Evolutionary conservation across 2,888 invertebrate genomes (phyloP).

Genomic region (Nomada goodeniana): DNA sequence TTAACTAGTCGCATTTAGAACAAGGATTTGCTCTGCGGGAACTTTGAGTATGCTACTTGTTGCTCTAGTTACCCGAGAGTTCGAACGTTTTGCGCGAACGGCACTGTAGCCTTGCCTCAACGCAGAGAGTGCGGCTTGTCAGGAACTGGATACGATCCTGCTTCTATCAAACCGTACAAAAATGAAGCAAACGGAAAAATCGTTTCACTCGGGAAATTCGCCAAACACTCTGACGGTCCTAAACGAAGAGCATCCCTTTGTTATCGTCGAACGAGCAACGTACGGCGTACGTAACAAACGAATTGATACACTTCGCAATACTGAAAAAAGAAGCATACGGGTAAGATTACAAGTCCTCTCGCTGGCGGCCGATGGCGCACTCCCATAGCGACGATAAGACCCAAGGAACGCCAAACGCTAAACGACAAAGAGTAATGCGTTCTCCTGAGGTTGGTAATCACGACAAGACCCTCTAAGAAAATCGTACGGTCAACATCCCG

Average conservation of each 20-base stretch:
- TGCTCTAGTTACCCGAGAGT: constrained; percentile 48
- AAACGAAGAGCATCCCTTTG: too few species aligned
- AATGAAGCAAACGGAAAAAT: background rate
- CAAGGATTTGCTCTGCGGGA: constrained; percentile 35
- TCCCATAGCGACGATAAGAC: constrained; percentile 55
- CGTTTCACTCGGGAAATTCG: background rate
- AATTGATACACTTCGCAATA: background rate
- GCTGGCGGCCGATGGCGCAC: background rate
- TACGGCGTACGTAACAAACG: background rate
- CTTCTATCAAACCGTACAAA: background rate
- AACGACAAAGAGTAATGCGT: constrained; percentile 73
- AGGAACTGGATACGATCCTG: constrained; percentile 16
- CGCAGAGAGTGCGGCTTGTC: background rate
- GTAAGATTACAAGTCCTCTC: constrained; percentile 14
- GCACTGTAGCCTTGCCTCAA: constrained; percentile 15
- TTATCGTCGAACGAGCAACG: too few species aligned
- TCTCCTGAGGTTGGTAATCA: constrained; percentile 72
- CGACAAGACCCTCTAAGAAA: constrained; percentile 34
- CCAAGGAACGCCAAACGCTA: constrained; percentile 47
- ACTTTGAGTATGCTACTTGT: constrained; percentile 55
- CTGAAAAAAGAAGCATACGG: background rate
- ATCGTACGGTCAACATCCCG: too few species aligned
- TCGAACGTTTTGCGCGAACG: constrained; percentile 40
- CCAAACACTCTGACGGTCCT: background rate
- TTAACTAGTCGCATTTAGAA: constrained; percentile 30